phyloP scores from a whole-genome alignment of 2,888 invertebrate species.

The Cryptophagus acutangulus region DNA sequence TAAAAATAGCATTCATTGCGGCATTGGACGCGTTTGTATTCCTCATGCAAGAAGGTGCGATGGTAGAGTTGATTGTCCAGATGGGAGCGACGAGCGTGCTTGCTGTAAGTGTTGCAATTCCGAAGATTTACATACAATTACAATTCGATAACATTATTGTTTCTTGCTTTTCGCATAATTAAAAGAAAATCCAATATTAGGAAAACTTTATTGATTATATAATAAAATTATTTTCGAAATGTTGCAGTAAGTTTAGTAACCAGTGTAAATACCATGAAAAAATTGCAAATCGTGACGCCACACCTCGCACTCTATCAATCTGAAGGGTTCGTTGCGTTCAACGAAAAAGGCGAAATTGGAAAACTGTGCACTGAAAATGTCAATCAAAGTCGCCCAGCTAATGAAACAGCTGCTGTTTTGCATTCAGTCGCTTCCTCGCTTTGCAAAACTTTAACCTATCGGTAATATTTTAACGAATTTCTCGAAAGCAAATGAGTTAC shows the following conservation, averaged over 20 bases:
- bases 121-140: no score
- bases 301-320: slow-evolving; percentile 65
- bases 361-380: slow-evolving; percentile 79
- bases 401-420: slow-evolving; percentile 45
- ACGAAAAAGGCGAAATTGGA: slow-evolving; percentile 74
- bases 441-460: slow-evolving; percentile 71
- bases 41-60: slow-evolving; percentile 69
- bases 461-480: no score
- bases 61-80: slow-evolving; percentile 77
- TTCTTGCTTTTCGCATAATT: no score
- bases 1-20: slow-evolving; percentile 70
- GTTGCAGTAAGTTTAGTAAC: slow-evolving; percentile 70
- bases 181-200: no score
- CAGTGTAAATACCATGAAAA: slow-evolving; percentile 59
- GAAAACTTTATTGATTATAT: slow-evolving; percentile 5
- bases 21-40: slow-evolving; percentile 71
- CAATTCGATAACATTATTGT: not conserved
- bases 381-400: slow-evolving; percentile 55
- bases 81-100: slow-evolving; percentile 80
- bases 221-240: slow-evolving; percentile 14
- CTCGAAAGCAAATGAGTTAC: no score
- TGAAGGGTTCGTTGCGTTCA: slow-evolving; percentile 80
- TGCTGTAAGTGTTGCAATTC: slow-evolving; percentile 64
- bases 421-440: slow-evolving; percentile 72
- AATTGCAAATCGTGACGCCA: slow-evolving; percentile 62